Conservation (phyloP, 1,140 invertebrate genomes). For the Oncopeltus fasciatus region DNA sequence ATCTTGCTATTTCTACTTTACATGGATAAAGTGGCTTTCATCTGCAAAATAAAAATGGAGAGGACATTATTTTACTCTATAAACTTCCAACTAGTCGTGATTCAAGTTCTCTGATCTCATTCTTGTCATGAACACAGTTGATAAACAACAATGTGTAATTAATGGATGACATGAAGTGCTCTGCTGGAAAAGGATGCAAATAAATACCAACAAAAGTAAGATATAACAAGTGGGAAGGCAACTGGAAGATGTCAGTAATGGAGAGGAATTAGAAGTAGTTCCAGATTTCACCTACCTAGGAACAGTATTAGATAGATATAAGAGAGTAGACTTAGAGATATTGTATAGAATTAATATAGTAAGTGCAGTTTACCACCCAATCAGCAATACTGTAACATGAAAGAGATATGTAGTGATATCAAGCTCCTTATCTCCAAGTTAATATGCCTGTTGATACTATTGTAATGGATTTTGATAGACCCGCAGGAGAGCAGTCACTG, state of each 20-base stretch:
- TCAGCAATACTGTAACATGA: not conserved
- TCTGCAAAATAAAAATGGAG: too few relatives aligned
- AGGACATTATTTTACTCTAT: too few relatives aligned
- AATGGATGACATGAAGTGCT: not conserved
- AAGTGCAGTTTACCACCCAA: not conserved
- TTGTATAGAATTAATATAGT: not conserved
- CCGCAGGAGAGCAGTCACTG: too few relatives aligned
- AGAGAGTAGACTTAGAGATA: not conserved
- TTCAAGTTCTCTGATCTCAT: too few relatives aligned
- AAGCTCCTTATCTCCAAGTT: not conserved
- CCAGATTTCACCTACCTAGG: not conserved
- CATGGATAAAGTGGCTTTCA: too few relatives aligned
- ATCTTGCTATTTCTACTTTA: too few relatives aligned
- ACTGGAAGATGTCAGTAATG: not conserved
- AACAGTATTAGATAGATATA: not conserved
- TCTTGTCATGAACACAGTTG: not conserved
- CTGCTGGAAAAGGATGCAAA: not conserved
- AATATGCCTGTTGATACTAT: too few relatives aligned
- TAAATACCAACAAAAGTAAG: not conserved
- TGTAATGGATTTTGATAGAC: too few relatives aligned
- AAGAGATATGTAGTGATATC: not conserved
- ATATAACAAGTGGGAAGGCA: not conserved
- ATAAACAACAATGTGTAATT: not conserved
- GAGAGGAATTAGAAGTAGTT: not conserved
- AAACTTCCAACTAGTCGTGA: too few relatives aligned